Percentiles rank a stretch among this genome's conserved stretches.
These are phyloP conservation scores for Trachurus trachurus DNA, from an alignment of 2,797 vertebrate genomes.

Conservation along the genomic window DNA sequence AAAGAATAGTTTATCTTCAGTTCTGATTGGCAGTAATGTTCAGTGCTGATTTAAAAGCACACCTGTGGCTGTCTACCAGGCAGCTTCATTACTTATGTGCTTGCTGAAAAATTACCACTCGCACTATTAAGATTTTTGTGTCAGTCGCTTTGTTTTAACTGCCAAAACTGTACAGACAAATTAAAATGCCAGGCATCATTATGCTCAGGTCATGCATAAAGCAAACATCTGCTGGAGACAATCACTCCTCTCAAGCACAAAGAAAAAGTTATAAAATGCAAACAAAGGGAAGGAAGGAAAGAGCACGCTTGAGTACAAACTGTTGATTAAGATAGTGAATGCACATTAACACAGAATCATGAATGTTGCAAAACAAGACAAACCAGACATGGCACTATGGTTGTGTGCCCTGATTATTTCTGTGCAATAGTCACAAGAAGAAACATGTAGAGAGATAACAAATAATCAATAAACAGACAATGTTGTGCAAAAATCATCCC, in stretches of 20 bases:
- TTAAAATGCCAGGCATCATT: not conserved
- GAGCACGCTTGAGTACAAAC: not conserved
- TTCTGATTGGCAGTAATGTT: slow-evolving; percentile 13
- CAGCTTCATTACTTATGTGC: slow-evolving; percentile 20
- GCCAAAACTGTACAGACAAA: slow-evolving; percentile 6
- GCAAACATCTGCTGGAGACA: slow-evolving; percentile 2
- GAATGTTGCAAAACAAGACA: slow-evolving; percentile 17
- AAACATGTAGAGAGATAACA: not conserved
- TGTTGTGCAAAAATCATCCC: not conserved
- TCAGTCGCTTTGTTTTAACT: slow-evolving; percentile 25
- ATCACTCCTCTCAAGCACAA: slow-evolving; percentile 6
- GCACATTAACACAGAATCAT: not conserved
- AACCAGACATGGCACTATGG: not conserved
- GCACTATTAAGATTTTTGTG: slow-evolving; percentile 6
- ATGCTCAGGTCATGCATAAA: slow-evolving; percentile 15
- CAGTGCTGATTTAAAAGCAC: slow-evolving; percentile 32
- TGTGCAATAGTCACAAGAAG: slow-evolving; percentile 37
- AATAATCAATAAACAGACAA: not conserved
- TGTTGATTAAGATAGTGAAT: not conserved
- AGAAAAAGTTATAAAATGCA: not conserved
- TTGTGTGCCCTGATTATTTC: slow-evolving; percentile 53
- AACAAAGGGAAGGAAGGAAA: not conserved
- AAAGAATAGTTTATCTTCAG: not conserved
- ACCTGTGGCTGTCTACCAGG: slow-evolving; percentile 30
- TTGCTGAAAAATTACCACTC: slow-evolving; percentile 13